Conservation (phyloP, 2,888 invertebrate genomes). For the Dynastes maya region DNA sequence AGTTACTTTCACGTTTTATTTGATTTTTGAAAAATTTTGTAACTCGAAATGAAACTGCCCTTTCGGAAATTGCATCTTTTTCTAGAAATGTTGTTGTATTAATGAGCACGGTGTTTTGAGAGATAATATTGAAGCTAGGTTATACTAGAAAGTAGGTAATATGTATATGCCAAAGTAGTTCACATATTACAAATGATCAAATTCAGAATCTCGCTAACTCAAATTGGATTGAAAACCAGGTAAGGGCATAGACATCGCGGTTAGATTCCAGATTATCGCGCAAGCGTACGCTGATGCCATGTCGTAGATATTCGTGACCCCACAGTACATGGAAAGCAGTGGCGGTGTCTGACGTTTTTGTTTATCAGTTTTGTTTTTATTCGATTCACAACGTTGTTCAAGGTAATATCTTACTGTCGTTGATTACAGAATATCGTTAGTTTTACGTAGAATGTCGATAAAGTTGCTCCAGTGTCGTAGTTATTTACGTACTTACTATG, state of each 20-base stretch:
- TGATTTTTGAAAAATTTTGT: neutral
- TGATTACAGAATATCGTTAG: constrained; percentile 8
- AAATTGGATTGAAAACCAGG: constrained; percentile 23
- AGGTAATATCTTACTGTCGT: constrained; percentile 1
- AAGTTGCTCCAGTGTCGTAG: neutral
- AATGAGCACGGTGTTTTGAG: neutral
- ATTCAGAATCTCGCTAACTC: constrained; percentile 9
- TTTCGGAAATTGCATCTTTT: neutral
- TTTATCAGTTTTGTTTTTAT: constrained; percentile 16
- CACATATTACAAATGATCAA: constrained; percentile 14
- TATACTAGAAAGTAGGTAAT: no score
- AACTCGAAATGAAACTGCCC: neutral
- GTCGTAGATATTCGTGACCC: constrained; percentile 33
- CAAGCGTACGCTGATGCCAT: constrained; percentile 38
- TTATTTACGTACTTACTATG: neutral
- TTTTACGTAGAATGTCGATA: constrained; percentile 17
- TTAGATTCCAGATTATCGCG: constrained; percentile 28
- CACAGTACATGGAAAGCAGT: constrained; percentile 36
- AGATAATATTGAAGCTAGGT: no score
- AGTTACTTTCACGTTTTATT: neutral
- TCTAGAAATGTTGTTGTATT: neutral
- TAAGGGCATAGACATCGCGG: constrained; percentile 18
- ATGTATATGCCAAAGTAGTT: neutral
- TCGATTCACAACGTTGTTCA: neutral
- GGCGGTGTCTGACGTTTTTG: constrained; percentile 37